These are phyloP conservation scores for Entomobrya proxima DNA, from an alignment of 2,888 invertebrate species.

Conservation along the genomic window DNA sequence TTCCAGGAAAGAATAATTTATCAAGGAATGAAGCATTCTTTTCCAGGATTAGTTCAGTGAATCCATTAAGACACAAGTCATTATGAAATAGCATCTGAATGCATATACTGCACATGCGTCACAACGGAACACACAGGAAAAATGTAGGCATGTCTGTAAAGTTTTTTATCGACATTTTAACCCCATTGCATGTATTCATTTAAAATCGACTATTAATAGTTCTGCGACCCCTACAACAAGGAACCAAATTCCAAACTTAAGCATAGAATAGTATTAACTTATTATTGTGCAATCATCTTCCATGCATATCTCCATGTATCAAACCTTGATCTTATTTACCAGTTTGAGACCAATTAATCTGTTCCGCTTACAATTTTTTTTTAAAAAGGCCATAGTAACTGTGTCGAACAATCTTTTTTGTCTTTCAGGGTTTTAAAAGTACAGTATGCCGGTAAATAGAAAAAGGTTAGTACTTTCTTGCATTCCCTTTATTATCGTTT, in stretches of 20 bases:
- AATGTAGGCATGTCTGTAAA: no score
- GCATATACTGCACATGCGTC: slow-evolving; percentile 22
- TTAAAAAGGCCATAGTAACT: neutral
- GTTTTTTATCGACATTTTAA: no score
- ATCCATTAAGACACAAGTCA: neutral
- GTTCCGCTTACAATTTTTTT: slow-evolving; percentile 16
- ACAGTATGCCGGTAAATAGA: no score
- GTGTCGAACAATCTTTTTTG: no score
- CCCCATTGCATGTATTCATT: no score
- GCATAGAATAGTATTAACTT: neutral
- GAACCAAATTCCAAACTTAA: neutral
- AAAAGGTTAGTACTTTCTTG: no score
- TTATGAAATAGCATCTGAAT: neutral
- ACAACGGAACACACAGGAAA: neutral
- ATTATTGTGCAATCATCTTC: neutral
- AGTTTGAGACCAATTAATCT: slow-evolving; percentile 41
- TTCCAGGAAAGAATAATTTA: neutral
- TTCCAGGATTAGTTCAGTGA: neutral
- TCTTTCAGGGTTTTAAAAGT: no score
- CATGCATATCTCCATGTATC: slow-evolving; percentile 20
- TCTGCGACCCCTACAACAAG: no score
- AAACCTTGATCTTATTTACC: slow-evolving; percentile 9
- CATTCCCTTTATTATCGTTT: neutral
- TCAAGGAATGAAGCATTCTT: no score
- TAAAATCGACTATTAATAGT: no score